Percentiles rank a stretch among this genome's conserved stretches.
phyloP scores from a whole-genome alignment of 2,797 vertebrate species.

The Notoglanidium macrostoma region DNA sequence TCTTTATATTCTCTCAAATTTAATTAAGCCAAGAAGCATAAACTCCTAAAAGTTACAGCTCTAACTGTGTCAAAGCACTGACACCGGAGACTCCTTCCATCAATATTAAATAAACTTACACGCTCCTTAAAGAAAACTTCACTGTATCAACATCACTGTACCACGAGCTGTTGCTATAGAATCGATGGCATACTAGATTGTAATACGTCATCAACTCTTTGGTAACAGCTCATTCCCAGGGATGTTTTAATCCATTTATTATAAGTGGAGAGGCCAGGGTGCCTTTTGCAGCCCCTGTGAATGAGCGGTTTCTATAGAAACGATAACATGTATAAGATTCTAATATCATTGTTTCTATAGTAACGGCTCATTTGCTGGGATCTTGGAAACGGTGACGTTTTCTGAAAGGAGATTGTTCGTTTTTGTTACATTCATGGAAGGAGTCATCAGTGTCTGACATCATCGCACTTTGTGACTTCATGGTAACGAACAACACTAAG shows the following conservation, averaged over 20 bases:
- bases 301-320: not conserved
- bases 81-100: not conserved
- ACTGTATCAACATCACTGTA: not conserved
- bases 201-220: not conserved
- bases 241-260: no score
- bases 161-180: not conserved
- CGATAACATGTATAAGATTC: no score
- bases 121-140: not conserved
- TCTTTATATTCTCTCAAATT: not conserved
- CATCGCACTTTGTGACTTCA: not conserved
- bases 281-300: no score
- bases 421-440: no score
- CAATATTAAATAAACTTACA: no score
- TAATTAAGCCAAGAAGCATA: not conserved
- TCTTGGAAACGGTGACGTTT: not conserved
- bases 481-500: not conserved
- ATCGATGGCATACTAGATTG: no score
- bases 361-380: not conserved
- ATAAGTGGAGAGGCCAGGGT: no score
- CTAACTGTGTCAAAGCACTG: not conserved
- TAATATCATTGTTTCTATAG: no score
- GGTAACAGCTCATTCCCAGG: not conserved
- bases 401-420: not conserved
- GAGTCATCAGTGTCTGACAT: not conserved
- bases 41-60: not conserved